Conservation (phyloP, 2,113 vertebrate species). For the Platichthys stellatus region DNA sequence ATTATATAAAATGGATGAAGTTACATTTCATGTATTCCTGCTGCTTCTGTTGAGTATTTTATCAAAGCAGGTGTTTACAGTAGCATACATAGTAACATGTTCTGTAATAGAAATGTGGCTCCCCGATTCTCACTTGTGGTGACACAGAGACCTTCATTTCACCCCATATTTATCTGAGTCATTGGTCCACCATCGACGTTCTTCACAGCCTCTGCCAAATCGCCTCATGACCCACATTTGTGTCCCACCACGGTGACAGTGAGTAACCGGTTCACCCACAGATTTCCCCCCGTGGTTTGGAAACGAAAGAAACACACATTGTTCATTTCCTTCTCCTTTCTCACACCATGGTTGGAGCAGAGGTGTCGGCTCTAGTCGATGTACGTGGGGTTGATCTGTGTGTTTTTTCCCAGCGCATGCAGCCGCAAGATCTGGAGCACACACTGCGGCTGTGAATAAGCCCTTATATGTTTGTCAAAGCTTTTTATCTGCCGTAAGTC, state of each 20-base stretch:
- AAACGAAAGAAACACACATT: background rate
- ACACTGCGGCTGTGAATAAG: slow-evolving; percentile 32
- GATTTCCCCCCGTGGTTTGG: background rate
- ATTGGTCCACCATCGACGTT: slow-evolving; percentile 6
- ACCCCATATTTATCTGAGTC: slow-evolving; percentile 33
- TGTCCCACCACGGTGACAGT: background rate
- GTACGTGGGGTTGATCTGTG: slow-evolving; percentile 21
- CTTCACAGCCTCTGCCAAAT: slow-evolving; percentile 25
- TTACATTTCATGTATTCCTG: background rate
- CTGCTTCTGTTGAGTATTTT: background rate
- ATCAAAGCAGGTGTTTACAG: background rate
- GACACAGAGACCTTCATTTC: slow-evolving; percentile 24
- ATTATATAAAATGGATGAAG: background rate
- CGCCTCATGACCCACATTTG: slow-evolving; percentile 39
- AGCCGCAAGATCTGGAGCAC: slow-evolving; percentile 27
- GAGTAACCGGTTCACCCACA: slow-evolving; percentile 6
- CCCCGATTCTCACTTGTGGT: slow-evolving; percentile 12
- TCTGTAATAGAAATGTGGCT: slow-evolving; percentile 1
- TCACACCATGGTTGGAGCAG: background rate
- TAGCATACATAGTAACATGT: background rate
- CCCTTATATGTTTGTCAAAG: slow-evolving; percentile 28
- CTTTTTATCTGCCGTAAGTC: slow-evolving; percentile 1
- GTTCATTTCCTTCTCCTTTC: background rate
- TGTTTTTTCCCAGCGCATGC: slow-evolving; percentile 19
- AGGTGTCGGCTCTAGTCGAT: background rate